Conservation (phyloP, 2,113 vertebrate genomes). For the Semicossyphus pulcher region DNA sequence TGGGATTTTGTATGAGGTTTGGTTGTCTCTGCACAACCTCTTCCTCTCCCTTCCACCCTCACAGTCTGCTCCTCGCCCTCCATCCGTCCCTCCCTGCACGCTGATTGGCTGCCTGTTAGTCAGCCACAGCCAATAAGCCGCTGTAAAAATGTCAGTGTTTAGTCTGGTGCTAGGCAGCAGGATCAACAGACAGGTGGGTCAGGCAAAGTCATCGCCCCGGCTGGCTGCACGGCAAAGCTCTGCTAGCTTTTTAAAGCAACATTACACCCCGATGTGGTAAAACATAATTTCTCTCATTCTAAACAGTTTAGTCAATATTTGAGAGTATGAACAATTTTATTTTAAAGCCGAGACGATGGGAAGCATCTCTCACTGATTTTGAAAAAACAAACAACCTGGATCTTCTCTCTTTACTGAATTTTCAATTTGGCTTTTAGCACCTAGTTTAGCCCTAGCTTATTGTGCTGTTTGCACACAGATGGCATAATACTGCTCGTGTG, state of each 20-base stretch:
- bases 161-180: conserved; percentile 93
- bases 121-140: conserved; percentile 91
- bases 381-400: not conserved
- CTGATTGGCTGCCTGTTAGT: conserved; percentile 86
- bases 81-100: conserved; percentile 78
- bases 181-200: conserved; percentile 97
- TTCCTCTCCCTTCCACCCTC: conserved; percentile 48
- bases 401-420: too few species aligned
- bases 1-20: conserved; percentile 32
- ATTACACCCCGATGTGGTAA: not conserved
- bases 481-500: not conserved
- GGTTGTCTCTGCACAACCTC: conserved; percentile 70
- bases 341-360: not conserved
- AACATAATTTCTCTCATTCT: conserved; percentile 4
- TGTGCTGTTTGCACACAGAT: not conserved
- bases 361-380: not conserved
- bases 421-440: not conserved
- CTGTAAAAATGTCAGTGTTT: conserved; percentile 91
- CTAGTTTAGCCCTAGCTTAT: not conserved
- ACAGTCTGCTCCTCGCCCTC: conserved; percentile 76
- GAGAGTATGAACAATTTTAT: not conserved
- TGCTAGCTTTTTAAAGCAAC: conserved; percentile 89
- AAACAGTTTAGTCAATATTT: conserved; percentile 25
- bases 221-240: conserved; percentile 90
- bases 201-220: conserved; percentile 92